phyloP scores from a whole-genome alignment of 2,888 invertebrate species.

The Diaphora mendica region DNA sequence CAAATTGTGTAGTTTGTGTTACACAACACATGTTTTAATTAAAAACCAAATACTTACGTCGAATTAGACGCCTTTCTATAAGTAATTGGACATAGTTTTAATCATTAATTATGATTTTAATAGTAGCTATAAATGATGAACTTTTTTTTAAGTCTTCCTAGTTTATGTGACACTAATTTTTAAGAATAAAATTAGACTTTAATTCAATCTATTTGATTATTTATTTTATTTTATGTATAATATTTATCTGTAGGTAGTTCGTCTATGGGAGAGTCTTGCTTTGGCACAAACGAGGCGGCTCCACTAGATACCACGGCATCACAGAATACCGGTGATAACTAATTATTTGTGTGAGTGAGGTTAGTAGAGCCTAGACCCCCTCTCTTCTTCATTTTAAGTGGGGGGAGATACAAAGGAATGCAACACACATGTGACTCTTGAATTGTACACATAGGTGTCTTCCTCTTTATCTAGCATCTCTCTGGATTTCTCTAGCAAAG shows the following conservation, averaged over 20 bases:
- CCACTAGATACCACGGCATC: no score
- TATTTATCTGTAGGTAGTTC: no score
- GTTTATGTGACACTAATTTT: neutral
- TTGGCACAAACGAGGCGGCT: neutral
- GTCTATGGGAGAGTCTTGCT: no score
- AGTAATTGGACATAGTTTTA: conserved; percentile 4
- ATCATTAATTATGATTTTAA: neutral
- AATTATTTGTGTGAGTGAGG: no score
- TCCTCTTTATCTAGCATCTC: no score
- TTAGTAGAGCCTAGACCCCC: no score
- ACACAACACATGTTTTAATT: conserved; percentile 1
- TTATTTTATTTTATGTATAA: neutral
- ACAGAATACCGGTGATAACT: no score
- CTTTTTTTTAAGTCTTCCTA: neutral
- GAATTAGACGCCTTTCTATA: conserved; percentile 8
- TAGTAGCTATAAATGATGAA: neutral
- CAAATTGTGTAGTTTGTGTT: neutral
- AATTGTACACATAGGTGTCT: no score
- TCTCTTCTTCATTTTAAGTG: no score
- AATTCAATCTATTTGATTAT: neutral
- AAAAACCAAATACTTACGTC: neutral
- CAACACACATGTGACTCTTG: no score
- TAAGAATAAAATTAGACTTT: neutral
- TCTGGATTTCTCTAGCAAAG: no score
- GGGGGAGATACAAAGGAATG: no score